phyloP scores from a whole-genome alignment of 2,113 vertebrate species.

The Centropristis striata region DNA sequence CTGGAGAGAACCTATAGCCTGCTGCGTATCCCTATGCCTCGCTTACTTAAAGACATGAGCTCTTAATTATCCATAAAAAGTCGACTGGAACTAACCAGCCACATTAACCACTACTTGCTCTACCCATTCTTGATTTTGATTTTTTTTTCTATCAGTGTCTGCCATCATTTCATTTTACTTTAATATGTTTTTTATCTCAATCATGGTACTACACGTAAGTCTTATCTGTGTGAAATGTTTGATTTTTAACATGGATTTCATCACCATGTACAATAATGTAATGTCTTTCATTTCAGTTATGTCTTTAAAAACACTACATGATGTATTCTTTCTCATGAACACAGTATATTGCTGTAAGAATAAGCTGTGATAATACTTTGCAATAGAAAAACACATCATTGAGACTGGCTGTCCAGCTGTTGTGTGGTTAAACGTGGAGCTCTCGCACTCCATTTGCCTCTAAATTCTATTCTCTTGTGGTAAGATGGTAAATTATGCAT shows the following conservation, averaged over 20 bases:
- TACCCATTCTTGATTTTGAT: neutral
- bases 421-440: slow-evolving; percentile 13
- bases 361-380: slow-evolving; percentile 59
- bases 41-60: neutral
- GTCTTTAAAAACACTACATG: slow-evolving; percentile 23
- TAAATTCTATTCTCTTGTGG: slow-evolving; percentile 41
- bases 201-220: slow-evolving; percentile 59
- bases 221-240: slow-evolving; percentile 49
- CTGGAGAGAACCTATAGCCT: slow-evolving; percentile 95
- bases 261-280: slow-evolving; percentile 28
- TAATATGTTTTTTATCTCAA: slow-evolving; percentile 32
- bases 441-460: slow-evolving; percentile 20
- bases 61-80: slow-evolving; percentile 65
- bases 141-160: neutral
- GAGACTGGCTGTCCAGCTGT: neutral
- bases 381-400: neutral
- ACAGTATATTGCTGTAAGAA: slow-evolving; percentile 41
- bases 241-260: neutral
- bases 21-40: slow-evolving; percentile 3
- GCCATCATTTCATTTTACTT: slow-evolving; percentile 16
- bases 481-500: slow-evolving; percentile 53
- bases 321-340: slow-evolving; percentile 27
- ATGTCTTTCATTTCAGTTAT: neutral
- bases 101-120: slow-evolving; percentile 87
- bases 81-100: slow-evolving; percentile 87